Evolutionary conservation across 2,888 invertebrate species (phyloP).

Genomic region (Trimorus sp.): DNA sequence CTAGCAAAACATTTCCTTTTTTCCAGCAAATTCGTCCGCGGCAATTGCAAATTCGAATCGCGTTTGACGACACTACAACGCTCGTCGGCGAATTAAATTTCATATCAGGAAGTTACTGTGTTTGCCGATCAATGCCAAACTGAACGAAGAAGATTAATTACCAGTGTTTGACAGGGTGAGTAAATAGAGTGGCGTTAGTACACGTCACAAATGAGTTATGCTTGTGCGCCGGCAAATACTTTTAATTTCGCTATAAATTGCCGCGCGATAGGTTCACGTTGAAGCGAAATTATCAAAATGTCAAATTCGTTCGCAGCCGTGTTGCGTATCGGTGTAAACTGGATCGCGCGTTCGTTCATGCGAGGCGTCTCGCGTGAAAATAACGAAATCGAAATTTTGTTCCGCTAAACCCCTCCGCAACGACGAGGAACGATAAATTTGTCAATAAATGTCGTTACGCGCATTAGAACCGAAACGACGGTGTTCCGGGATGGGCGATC

Average conservation of each 20-base stretch:
- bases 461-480: too few relatives aligned
- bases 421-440: too few relatives aligned
- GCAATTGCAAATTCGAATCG: background rate
- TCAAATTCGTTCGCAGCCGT: too few relatives aligned
- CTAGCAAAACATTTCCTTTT: too few relatives aligned
- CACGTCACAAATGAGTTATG: conserved; percentile 22
- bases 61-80: background rate
- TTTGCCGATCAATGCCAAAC: conserved; percentile 33
- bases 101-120: conserved; percentile 14
- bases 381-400: too few relatives aligned
- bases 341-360: too few relatives aligned
- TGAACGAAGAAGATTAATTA: conserved; percentile 42
- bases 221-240: conserved; percentile 20
- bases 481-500: too few relatives aligned
- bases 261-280: background rate
- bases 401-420: too few relatives aligned
- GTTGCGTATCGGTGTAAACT: too few relatives aligned
- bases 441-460: too few relatives aligned
- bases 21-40: too few relatives aligned
- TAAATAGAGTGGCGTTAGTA: conserved; percentile 27
- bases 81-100: conserved; percentile 17
- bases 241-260: conserved; percentile 32
- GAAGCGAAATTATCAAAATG: background rate
- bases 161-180: conserved; percentile 31
- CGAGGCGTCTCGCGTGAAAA: too few relatives aligned